Evolutionary conservation across 2,113 vertebrate species (phyloP), one percentile per base, ranked within the genome.

Genomic region (Leuciscus idus): DNA sequence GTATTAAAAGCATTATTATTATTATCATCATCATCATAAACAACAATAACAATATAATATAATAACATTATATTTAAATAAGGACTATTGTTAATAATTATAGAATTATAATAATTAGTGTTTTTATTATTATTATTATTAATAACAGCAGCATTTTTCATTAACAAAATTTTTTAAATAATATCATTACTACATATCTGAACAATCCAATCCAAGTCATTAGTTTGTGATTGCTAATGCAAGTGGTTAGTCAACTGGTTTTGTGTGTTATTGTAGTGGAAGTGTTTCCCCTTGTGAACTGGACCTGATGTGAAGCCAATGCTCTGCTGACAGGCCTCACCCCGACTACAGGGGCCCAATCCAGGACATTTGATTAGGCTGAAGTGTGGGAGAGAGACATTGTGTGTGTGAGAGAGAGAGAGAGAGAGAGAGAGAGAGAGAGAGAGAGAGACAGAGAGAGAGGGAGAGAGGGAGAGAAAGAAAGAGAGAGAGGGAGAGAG

Each of bases 241-340:
- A 19, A 21, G 19, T 57, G 7, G 55, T 57, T 57, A 57, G 19
- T 57, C 19, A 23, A 19, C 8, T 26, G 26, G 21, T 21, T 93
- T 95, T 15, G 9, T 52, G 95, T 96, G 96, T 95, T 94, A 94
- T 94, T 96, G 94, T 95, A 94, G 93, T 94, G 96, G 95, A 95
- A 91, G 93, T 94, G 89, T 86, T 90, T 93, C 91, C 94, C 92
- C 94, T 87, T 84, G 90, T 50, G 85, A 83, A 46, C 81, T 68
- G 39, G 8, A 79, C 36, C 55, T 89, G 50, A 87, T 86, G 96
- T 94, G 90, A 95, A 95, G 95, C 95, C 91, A 94, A 93, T 95
- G 95, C 91, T 93, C 92, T 21, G 92, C 91, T 90, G 89, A 79
- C 83, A 90, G 87, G 73, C 79, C 72, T 89, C 74, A 91, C 89